Evolutionary conservation across 2,113 vertebrate genomes (phyloP).

Genomic region (Pollachius pollachius): DNA sequence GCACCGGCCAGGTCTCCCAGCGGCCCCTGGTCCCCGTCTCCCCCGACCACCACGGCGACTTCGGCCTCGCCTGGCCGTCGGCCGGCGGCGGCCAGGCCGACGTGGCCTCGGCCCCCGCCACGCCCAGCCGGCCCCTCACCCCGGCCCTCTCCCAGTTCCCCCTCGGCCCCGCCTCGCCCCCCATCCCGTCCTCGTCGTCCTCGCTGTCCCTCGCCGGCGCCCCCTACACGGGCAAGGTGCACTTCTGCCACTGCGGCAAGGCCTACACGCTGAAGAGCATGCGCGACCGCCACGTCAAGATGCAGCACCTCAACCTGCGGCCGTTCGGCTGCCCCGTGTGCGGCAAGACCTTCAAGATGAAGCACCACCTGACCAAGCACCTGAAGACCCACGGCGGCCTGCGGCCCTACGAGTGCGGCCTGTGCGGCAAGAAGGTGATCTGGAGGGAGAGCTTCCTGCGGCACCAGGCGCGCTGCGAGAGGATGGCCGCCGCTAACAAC

Average conservation of each 20-base stretch:
- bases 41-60: constrained; percentile 48
- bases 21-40: constrained; percentile 66
- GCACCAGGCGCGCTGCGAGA: constrained; percentile 73
- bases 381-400: constrained; percentile 78
- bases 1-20: constrained; percentile 74
- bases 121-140: constrained; percentile 48
- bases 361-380: constrained; percentile 81
- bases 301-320: constrained; percentile 80
- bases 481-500: constrained; percentile 39
- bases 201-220: constrained; percentile 61
- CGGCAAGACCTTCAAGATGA: constrained; percentile 81
- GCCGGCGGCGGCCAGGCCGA: constrained; percentile 24
- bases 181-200: constrained; percentile 67
- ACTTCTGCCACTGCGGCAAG: constrained; percentile 81
- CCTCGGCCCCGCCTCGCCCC: constrained; percentile 55
- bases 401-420: constrained; percentile 72
- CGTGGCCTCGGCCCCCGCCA: constrained; percentile 32
- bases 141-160: constrained; percentile 52
- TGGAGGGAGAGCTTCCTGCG: constrained; percentile 80
- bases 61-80: constrained; percentile 60
- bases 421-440: constrained; percentile 78
- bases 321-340: constrained; percentile 78
- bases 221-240: constrained; percentile 70
- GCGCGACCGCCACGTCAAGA: constrained; percentile 80
- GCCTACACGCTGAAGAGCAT: constrained; percentile 80